phyloP scores from a whole-genome alignment of 2,113 vertebrate genomes.

The Tichodroma muraria region DNA sequence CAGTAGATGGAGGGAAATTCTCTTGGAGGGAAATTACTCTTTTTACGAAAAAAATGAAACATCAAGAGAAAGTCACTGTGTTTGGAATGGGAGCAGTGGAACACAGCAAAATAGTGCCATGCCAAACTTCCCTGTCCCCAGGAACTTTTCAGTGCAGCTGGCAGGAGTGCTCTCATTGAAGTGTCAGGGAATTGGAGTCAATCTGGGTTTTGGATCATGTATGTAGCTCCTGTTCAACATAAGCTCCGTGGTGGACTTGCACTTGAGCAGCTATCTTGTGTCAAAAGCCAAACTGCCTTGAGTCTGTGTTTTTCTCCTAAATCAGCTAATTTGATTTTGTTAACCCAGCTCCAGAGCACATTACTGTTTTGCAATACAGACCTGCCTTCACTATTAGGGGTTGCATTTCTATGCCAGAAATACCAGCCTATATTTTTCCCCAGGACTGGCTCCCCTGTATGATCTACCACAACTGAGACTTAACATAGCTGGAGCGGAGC shows the following conservation, averaged over 20 bases:
- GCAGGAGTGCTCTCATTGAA: background rate
- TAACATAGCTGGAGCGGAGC: background rate
- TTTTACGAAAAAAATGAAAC: background rate
- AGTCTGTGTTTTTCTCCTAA: background rate
- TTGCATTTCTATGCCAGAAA: constrained; percentile 15
- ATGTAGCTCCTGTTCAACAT: background rate
- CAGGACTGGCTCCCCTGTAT: background rate
- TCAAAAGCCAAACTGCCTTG: background rate
- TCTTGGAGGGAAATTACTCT: background rate
- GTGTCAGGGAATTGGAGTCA: background rate
- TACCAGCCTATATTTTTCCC: constrained; percentile 30
- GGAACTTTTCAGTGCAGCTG: background rate
- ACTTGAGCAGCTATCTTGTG: background rate
- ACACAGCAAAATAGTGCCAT: background rate
- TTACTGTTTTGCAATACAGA: background rate
- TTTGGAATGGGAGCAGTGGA: background rate
- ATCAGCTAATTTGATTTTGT: background rate
- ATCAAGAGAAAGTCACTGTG: background rate
- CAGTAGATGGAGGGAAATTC: background rate
- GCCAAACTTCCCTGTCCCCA: background rate
- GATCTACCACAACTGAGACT: background rate
- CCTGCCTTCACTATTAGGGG: background rate
- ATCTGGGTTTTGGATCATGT: background rate
- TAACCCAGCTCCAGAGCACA: background rate
- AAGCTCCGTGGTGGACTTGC: background rate